Conservation (phyloP, 64 coral and sea anemone species). For the Pocillopora damicornis region DNA sequence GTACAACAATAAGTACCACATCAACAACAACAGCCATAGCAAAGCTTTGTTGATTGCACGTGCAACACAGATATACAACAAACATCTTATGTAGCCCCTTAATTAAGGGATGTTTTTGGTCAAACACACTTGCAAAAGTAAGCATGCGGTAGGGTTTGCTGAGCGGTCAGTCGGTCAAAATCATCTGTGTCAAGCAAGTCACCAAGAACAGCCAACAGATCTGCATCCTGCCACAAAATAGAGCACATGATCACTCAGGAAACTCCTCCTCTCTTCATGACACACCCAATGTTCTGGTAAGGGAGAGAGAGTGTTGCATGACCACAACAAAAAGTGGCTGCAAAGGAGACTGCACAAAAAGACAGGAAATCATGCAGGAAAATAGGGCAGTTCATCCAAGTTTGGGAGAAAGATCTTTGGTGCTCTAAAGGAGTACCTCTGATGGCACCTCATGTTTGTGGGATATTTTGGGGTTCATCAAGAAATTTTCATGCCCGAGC, state of each 20-base stretch:
- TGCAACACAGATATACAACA: background rate
- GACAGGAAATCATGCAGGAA: no score
- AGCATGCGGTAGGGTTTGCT: constrained; percentile 10
- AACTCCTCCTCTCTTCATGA: background rate
- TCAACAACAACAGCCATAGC: background rate
- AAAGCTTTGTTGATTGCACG: background rate
- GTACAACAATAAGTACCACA: background rate
- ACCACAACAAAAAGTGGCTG: no score
- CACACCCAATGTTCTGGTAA: no score
- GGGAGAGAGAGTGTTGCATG: no score
- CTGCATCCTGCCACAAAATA: background rate
- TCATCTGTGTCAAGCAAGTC: constrained; percentile 21
- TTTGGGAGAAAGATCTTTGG: no score
- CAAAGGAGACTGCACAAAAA: no score
- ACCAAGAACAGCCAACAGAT: constrained; percentile 9
- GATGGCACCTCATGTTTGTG: no score
- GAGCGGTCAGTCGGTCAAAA: background rate
- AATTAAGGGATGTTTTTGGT: background rate
- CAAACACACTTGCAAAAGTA: constrained; percentile 28
- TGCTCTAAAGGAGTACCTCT: no score
- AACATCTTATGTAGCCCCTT: background rate
- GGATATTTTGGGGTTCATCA: no score
- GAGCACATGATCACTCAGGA: background rate
- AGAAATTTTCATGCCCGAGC: no score
- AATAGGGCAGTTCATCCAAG: no score